phyloP scores from a whole-genome alignment of 2,888 invertebrate genomes.

The Eucera pruinosa region DNA sequence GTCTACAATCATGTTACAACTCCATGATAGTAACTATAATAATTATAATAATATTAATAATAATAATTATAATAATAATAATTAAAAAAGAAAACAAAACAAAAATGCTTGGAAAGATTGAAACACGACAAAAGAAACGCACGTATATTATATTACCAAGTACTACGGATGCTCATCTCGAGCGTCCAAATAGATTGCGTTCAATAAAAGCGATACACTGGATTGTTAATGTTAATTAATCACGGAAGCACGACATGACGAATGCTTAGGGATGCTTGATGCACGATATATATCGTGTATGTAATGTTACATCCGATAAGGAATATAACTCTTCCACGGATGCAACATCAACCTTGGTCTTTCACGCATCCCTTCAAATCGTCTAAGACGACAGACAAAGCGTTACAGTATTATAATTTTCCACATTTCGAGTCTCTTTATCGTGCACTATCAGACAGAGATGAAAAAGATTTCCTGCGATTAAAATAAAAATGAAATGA shows the following conservation, averaged over 20 bases:
- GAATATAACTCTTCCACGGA: slow-evolving; percentile 12
- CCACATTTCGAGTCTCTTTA: slow-evolving; percentile 30
- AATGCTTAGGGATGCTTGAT: slow-evolving; percentile 3
- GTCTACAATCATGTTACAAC: slow-evolving; percentile 49
- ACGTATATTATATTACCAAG: slow-evolving; percentile 17
- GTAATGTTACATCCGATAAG: slow-evolving; percentile 21
- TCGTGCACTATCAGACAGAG: slow-evolving; percentile 25
- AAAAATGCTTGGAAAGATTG: slow-evolving; percentile 43
- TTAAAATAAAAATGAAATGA: slow-evolving; percentile 10
- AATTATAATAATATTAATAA: slow-evolving; percentile 8
- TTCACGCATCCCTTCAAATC: neutral
- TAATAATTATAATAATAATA: slow-evolving; percentile 15
- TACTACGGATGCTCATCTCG: slow-evolving; percentile 15
- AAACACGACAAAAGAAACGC: slow-evolving; percentile 50
- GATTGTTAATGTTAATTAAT: slow-evolving; percentile 56
- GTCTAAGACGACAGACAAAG: neutral
- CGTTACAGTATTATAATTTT: slow-evolving; percentile 16
- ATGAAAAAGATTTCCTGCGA: slow-evolving; percentile 35
- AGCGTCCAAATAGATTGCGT: slow-evolving; percentile 9
- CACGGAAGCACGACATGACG: slow-evolving; percentile 43
- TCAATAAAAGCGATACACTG: slow-evolving; percentile 52
- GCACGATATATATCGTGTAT: neutral
- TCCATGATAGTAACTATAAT: slow-evolving; percentile 22
- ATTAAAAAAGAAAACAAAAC: slow-evolving; percentile 43
- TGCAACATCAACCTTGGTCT: slow-evolving; percentile 16